phyloP scores from a whole-genome alignment of 2,888 invertebrate genomes.

The Punctoribates punctum region DNA sequence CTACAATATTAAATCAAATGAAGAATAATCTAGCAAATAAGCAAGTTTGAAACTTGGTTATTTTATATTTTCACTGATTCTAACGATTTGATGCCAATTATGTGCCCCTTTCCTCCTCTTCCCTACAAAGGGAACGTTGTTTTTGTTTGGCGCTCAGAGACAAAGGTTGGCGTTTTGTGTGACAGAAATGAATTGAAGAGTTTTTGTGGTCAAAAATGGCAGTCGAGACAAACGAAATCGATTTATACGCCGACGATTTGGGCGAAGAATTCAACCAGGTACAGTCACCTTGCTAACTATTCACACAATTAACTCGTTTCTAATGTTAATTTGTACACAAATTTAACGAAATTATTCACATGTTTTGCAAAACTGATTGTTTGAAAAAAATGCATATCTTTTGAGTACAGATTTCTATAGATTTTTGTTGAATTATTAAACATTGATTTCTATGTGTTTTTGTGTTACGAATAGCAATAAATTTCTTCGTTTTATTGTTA shows the following conservation, averaged over 20 bases:
- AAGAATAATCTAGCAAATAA: too few relatives aligned
- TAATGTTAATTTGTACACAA: neutral
- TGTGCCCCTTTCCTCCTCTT: too few relatives aligned
- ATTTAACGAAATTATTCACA: neutral
- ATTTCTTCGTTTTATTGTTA: neutral
- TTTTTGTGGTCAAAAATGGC: conserved; percentile 40
- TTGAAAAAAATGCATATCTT: neutral
- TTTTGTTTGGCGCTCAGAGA: neutral
- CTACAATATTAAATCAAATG: too few relatives aligned
- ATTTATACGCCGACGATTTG: conserved; percentile 93
- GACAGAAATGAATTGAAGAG: neutral
- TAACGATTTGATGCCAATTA: too few relatives aligned
- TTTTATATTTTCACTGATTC: too few relatives aligned
- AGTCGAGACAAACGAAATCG: conserved; percentile 91
- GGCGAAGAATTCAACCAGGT: conserved; percentile 87
- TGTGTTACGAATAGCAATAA: neutral
- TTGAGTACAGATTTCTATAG: neutral
- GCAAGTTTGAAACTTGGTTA: too few relatives aligned
- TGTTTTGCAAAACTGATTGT: neutral
- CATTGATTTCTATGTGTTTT: neutral
- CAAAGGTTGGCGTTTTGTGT: neutral
- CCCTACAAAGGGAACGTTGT: neutral
- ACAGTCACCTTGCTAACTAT: conserved; percentile 50
- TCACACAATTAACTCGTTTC: neutral
- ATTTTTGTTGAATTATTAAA: neutral